Percentiles rank a stretch among this genome's conserved stretches.
These are phyloP conservation scores for Hypolimnas misippus DNA, from an alignment of 2,888 invertebrate genomes.

Conservation along the genomic window DNA sequence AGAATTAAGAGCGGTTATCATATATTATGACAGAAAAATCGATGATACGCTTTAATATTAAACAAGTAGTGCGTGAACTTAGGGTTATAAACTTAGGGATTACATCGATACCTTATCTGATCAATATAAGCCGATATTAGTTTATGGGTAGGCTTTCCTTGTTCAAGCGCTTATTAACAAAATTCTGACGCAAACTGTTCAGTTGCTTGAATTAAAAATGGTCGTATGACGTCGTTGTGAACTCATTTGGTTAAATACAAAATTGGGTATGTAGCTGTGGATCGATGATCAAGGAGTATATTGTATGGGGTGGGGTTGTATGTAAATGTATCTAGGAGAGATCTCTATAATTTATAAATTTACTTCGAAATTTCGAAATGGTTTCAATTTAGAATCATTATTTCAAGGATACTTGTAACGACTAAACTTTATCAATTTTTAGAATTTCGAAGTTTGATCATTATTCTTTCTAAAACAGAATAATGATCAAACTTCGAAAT, in stretches of 20 bases:
- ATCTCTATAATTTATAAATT: no score
- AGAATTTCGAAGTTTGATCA: no score
- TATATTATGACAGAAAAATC: not conserved
- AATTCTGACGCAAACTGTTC: slow-evolving; percentile 15
- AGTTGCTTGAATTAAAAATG: not conserved
- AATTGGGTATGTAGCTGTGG: not conserved
- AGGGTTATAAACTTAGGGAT: slow-evolving; percentile 6
- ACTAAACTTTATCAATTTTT: no score
- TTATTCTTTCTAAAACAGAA: no score
- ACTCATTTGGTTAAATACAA: not conserved
- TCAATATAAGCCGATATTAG: slow-evolving; percentile 28
- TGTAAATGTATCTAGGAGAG: no score
- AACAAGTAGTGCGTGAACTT: slow-evolving; percentile 1
- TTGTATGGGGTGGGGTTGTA: no score
- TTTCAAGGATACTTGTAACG: no score
- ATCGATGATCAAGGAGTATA: no score
- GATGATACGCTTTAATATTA: not conserved
- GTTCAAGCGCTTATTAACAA: not conserved
- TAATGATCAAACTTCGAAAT: no score
- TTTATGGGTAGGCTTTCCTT: slow-evolving; percentile 1
- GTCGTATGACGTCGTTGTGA: not conserved
- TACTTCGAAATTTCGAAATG: no score
- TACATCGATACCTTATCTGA: slow-evolving; percentile 32
- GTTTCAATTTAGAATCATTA: no score
- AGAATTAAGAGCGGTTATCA: no score